Evolutionary conservation across 2,888 invertebrate genomes (phyloP).

Genomic region (Torymus auratus): DNA sequence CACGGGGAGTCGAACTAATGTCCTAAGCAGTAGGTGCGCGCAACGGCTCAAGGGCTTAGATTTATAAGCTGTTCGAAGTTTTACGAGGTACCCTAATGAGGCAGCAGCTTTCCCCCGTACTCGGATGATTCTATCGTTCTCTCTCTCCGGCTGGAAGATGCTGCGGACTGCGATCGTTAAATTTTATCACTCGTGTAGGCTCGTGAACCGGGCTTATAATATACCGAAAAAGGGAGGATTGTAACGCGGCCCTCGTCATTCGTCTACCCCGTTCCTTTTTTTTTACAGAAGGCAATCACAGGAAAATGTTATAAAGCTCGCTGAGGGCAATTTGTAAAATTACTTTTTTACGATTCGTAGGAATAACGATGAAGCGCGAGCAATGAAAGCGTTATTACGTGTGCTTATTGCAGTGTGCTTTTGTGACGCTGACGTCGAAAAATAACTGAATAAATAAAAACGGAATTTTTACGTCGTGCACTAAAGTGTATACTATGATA

Average conservation of each 20-base stretch:
- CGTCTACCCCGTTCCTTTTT: background rate
- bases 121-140: conserved; percentile 19
- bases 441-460: too few species aligned
- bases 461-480: too few species aligned
- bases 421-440: too few species aligned
- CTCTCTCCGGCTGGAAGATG: background rate
- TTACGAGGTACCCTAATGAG: conserved; percentile 34
- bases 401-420: too few species aligned
- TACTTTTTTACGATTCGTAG: conserved; percentile 1
- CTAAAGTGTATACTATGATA: too few species aligned
- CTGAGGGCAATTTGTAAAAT: conserved; percentile 2
- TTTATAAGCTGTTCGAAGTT: conserved; percentile 34
- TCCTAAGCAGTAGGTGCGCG: too few species aligned
- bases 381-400: too few species aligned
- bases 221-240: background rate
- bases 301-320: conserved; percentile 7
- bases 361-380: background rate
- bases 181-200: conserved; percentile 23
- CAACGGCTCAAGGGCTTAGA: conserved; percentile 5
- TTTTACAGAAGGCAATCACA: conserved; percentile 1
- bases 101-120: background rate
- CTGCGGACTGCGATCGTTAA: conserved; percentile 11
- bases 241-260: background rate
- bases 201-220: conserved; percentile 1
- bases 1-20: too few species aligned